phyloP scores from a whole-genome alignment of 2,888 invertebrate species.

The Opisthograptis luteolata region DNA sequence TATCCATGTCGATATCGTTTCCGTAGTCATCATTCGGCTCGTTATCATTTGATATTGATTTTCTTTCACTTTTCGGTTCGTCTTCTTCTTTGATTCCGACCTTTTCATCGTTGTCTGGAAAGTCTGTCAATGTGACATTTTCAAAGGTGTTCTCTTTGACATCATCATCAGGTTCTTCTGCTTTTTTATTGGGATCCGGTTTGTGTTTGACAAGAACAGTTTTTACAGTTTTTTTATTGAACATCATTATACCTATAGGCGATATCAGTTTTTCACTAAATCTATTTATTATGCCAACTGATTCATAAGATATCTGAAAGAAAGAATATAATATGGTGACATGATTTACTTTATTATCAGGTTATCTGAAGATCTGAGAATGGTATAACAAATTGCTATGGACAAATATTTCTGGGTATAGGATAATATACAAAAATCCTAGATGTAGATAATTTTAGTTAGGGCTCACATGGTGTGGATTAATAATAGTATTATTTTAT shows the following conservation, averaged over 20 bases:
- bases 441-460: too few relatives aligned
- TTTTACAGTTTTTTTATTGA: conserved; percentile 41
- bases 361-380: too few relatives aligned
- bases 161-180: conserved; percentile 20
- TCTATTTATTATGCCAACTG: conserved; percentile 51
- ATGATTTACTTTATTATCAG: too few relatives aligned
- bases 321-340: too few relatives aligned
- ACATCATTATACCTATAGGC: conserved; percentile 42
- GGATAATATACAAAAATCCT: too few relatives aligned
- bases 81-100: conserved; percentile 14
- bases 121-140: conserved; percentile 24
- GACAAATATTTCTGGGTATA: too few relatives aligned
- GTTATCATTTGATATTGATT: conserved; percentile 3
- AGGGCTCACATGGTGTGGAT: too few relatives aligned
- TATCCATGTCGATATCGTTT: conserved; percentile 19
- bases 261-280: conserved; percentile 45
- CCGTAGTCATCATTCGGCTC: conserved; percentile 12
- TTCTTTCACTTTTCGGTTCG: conserved; percentile 1
- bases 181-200: conserved; percentile 9
- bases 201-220: conserved; percentile 40
- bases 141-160: conserved; percentile 29
- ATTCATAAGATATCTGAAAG: conserved; percentile 47
- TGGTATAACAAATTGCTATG: too few relatives aligned
- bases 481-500: too few relatives aligned
- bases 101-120: conserved; percentile 15